Base-by-base conservation (phyloP, 2,888 invertebrate genomes). In the Drosophila macrospina region DNA sequence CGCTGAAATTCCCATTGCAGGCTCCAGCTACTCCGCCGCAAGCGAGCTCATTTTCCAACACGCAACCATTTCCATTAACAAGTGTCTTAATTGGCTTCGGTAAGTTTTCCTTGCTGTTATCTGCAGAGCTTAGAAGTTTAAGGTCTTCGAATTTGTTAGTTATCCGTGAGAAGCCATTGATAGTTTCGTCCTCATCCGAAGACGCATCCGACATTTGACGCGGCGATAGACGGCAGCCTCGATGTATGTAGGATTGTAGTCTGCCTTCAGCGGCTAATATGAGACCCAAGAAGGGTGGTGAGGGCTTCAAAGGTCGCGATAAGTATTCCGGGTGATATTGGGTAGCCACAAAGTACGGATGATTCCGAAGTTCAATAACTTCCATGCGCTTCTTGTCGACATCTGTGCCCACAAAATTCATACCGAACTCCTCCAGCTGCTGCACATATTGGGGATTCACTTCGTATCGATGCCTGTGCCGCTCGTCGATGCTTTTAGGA, bases 251-350 rank as follows among this genome's bases (percentile, higher is more conserved):
- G 26, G 92, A 93, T 66, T 95, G 94, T 32, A 99, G 93, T 91
- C 97, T 96, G 4, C 96, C 96, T 57, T 95, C 95, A 0, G 98
- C 95, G 5, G 99, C 98, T 70, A 99, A 93, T 80, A 99, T 95
- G 2, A 99, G 93, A 73, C 99, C 99, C 76, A 99, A 93, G 92
- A 99, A 99, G 6, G 98, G 98, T 3, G 99, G 98, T 20, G 98
- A 98, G 0, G 99, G 98, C 54, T 95, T 95, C 74, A 98, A 92
- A 0, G 98, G 98, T 1, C 98, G 94, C 0, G 98, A 98, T 68
- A 98, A 93, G 91, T 99, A 99, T 92, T 99, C 99, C 0, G 99
- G 99, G 92, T 99, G 99, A 93, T 96, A 99, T 92, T 99, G 99
- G 1, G 98, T 98, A 0, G 97, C 97, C 5, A 99, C 96, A 91